A percentile compares a stretch with the other conserved stretches of the same genome.
Conservation (phyloP, 2,113 vertebrate genomes). For the Tapirus terrestris region DNA sequence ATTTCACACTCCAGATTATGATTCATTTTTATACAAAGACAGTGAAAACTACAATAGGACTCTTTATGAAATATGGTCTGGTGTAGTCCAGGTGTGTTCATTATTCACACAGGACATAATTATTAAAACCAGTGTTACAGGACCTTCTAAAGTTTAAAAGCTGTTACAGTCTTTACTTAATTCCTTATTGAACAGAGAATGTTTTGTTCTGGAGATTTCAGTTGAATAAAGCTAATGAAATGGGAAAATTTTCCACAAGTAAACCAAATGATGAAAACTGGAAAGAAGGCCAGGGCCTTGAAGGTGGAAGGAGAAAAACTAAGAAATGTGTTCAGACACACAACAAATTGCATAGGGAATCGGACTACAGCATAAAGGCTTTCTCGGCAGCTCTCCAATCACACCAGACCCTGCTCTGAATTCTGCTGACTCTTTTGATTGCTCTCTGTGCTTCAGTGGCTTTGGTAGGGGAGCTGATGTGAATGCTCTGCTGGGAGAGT, state of each 20-base stretch:
- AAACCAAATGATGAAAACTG: constrained; percentile 18
- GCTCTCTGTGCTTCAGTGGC: background rate
- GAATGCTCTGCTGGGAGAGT: background rate
- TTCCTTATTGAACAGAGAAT: constrained; percentile 57
- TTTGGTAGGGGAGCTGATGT: fast-evolving
- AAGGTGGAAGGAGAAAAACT: constrained; percentile 75
- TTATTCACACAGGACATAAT: constrained; percentile 48
- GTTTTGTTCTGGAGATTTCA: constrained; percentile 30
- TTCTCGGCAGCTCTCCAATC: background rate
- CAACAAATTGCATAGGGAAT: constrained; percentile 61
- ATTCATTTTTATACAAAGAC: constrained; percentile 38
- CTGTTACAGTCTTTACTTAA: background rate
- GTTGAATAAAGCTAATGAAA: constrained; percentile 2
- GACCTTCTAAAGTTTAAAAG: constrained; percentile 38
- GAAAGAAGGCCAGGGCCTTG: background rate
- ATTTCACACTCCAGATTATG: background rate
- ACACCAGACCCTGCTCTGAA: fast-evolving
- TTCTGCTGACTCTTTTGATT: background rate
- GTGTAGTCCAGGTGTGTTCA: constrained; percentile 34
- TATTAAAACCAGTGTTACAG: constrained; percentile 55
- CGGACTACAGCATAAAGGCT: constrained; percentile 44
- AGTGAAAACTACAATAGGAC: background rate
- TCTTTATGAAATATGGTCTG: constrained; percentile 43
- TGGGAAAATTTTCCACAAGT: background rate
- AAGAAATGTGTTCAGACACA: constrained; percentile 70